Evolutionary conservation across 1,140 invertebrate genomes (phyloP).

Genomic region (Helicoverpa armigera): DNA sequence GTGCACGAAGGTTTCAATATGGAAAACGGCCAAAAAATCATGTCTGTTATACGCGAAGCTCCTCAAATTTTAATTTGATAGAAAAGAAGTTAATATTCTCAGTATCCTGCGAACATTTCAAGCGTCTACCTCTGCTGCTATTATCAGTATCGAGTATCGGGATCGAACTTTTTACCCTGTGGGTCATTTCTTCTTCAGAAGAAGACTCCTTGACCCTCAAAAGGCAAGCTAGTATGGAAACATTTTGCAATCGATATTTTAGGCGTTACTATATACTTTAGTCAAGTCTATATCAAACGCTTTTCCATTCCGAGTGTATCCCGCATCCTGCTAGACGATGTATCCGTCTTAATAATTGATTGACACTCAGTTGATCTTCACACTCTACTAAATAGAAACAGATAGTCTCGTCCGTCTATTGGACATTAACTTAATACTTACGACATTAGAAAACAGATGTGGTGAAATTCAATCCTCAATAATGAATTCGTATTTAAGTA

Average conservation of each 20-base stretch:
- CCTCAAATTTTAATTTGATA: too few relatives aligned
- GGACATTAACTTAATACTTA: not conserved
- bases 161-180: too few relatives aligned
- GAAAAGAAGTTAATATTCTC: too few relatives aligned
- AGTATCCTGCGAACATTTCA: too few relatives aligned
- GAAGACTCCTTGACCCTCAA: too few relatives aligned
- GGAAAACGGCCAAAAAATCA: too few relatives aligned
- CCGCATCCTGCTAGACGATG: conserved; percentile 43
- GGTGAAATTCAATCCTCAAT: not conserved
- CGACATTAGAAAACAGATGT: conserved; percentile 21
- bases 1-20: too few relatives aligned
- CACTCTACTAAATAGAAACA: not conserved
- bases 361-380: not conserved
- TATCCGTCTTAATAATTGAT: conserved; percentile 37
- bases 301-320: conserved; percentile 1
- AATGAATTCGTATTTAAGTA: conserved; percentile 1
- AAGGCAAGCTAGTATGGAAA: too few relatives aligned
- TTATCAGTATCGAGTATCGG: too few relatives aligned
- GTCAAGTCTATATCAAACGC: not conserved
- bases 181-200: too few relatives aligned
- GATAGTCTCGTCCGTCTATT: not conserved
- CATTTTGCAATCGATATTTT: not conserved
- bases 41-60: too few relatives aligned
- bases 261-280: not conserved
- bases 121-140: too few relatives aligned